These are phyloP conservation scores for Cuniculus paca DNA, from an alignment of 2,797 vertebrate genomes.

Conservation along the genomic window DNA sequence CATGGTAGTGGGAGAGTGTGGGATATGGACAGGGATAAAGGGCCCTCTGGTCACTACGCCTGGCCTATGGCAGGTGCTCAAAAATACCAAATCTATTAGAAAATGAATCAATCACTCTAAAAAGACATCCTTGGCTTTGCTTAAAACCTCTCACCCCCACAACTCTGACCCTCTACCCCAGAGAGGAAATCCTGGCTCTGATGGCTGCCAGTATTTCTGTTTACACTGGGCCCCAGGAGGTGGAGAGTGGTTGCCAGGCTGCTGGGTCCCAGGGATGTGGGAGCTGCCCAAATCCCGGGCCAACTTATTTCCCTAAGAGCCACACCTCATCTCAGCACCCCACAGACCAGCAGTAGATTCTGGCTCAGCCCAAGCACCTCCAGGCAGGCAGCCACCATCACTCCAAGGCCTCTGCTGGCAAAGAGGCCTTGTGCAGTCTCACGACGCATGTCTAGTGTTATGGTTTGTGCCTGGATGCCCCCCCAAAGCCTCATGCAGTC, in stretches of 20 bases:
- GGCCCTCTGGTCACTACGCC: background rate
- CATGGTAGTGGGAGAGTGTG: accelerated
- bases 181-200: background rate
- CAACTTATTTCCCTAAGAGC: background rate
- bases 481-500: no score
- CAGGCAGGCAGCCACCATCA: accelerated
- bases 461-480: no score
- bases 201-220: background rate
- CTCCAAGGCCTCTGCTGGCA: no score
- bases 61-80: background rate
- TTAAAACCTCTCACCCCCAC: background rate
- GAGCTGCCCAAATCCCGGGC: background rate
- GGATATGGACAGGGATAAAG: background rate
- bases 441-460: background rate
- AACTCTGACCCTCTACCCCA: background rate
- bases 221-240: background rate
- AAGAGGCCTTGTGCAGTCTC: background rate
- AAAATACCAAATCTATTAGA: background rate
- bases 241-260: no score
- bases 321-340: background rate
- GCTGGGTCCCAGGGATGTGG: background rate
- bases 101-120: background rate
- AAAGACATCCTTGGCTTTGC: background rate
- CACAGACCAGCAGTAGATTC: background rate
- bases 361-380: no score